Percentiles rank a stretch among this genome's conserved stretches.
Conservation (phyloP, 2,888 invertebrate species). For the Campoletis raptor region DNA sequence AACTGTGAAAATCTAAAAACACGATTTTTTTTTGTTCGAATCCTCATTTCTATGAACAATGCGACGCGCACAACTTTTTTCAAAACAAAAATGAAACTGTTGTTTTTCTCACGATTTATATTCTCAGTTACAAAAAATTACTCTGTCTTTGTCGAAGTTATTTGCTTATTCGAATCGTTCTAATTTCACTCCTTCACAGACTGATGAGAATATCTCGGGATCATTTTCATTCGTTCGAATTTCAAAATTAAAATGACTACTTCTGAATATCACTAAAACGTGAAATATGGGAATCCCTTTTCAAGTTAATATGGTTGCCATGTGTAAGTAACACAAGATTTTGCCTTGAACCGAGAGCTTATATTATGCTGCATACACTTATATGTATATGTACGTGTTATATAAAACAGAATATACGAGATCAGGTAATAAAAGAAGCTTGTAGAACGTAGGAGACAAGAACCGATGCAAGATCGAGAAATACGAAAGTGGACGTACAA, state of each 20-base stretch:
- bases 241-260: no score
- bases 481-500: background rate
- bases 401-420: slow-evolving; percentile 11
- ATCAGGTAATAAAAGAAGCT: background rate
- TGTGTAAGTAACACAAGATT: slow-evolving; percentile 5
- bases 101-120: no score
- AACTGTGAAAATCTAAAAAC: background rate
- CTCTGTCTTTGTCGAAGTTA: no score
- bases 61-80: no score
- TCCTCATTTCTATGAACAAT: no score
- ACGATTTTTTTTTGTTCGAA: background rate
- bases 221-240: no score
- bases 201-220: no score
- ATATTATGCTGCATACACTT: slow-evolving; percentile 1
- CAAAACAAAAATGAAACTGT: no score
- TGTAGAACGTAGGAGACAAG: background rate
- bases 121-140: no score
- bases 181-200: no score
- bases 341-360: slow-evolving; percentile 9
- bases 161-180: no score
- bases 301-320: slow-evolving; percentile 2
- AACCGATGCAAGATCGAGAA: background rate
- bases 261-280: no score
- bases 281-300: background rate
- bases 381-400: background rate